A percentile compares a stretch with the other conserved stretches of the same genome.
phyloP scores from a whole-genome alignment of 2,797 vertebrate genomes.

The Trichosurus vulpecula region DNA sequence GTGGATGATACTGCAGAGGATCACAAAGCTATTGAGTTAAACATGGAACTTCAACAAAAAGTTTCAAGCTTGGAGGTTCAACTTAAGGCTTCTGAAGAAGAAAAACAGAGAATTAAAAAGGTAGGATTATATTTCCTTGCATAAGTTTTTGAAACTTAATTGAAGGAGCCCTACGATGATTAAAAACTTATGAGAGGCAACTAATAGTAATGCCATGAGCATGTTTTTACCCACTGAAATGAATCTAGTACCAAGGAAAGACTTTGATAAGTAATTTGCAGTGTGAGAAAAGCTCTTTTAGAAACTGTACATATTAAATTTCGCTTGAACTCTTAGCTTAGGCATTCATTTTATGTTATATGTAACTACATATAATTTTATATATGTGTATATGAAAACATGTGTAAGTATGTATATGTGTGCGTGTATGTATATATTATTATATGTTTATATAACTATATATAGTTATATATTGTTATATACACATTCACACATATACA shows the following conservation, averaged over 20 bases:
- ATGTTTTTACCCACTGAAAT: neutral
- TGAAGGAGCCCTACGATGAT: neutral
- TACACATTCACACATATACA: too few relatives aligned
- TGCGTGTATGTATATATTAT: too few relatives aligned
- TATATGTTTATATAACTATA: neutral
- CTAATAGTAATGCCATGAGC: neutral
- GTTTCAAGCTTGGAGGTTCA: conserved; percentile 82
- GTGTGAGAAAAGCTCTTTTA: neutral
- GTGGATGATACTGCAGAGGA: conserved; percentile 63
- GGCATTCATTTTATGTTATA: conserved; percentile 8
- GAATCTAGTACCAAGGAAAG: neutral
- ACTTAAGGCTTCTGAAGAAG: conserved; percentile 84
- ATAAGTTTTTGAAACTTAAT: conserved; percentile 39
- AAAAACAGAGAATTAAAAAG: conserved; percentile 86
- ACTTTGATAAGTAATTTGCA: neutral
- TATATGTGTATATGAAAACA: too few relatives aligned
- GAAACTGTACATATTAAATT: neutral
- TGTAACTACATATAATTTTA: neutral
- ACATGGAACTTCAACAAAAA: conserved; percentile 80
- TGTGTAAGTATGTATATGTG: too few relatives aligned
- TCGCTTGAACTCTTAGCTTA: neutral
- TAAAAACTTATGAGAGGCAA: conserved; percentile 24
- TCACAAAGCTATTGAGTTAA: conserved; percentile 58
- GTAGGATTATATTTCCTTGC: conserved; percentile 67
- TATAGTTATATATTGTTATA: too few relatives aligned